Base-by-base conservation (phyloP, 2,888 invertebrate genomes). In the Molanna angustata region DNA sequence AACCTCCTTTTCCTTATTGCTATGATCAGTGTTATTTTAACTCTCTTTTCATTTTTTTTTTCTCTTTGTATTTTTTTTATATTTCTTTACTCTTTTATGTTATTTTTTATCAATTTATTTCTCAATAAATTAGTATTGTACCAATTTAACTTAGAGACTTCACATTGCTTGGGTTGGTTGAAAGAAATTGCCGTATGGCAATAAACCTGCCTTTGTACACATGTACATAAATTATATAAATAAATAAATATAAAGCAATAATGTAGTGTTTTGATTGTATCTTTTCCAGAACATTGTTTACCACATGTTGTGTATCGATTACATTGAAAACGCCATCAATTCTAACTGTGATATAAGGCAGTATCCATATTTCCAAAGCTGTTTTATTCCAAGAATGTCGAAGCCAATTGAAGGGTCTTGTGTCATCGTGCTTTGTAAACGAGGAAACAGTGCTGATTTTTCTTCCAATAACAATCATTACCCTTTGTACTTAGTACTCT, bases 381-480 rank as follows among this genome's bases (percentile, higher is more conserved):
- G 1, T 9, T 21, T 33, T 2, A 13, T 33, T n/a, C 14, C 14
- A 18, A 17, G 40, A 9, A 20, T 35, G 19, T 14, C 22, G 13
- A 43, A 18, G n/a, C 37, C 22, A 2, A 7, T 20, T 13, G 4
- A 19, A 1, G 16, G n/a, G 9, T 20, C 19, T 19, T 16, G 9
- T 20, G 16, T 53, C 1, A 41, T 53, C 4, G 19, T 53, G 11
- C n/a, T 53, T 3, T 44, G 22, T 17, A 49, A 22, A 14, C 37
- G 49, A 17, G 43, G 43, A 35, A 21, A 35, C 11, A 11, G 18
- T 9, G 7, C 18, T n/a, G 27, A 43, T 13, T 17, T 13, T 11
- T 35, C 27, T 42, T n/a, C 2, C 18, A 43, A 37, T 3, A 56
- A 56, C 16, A 45, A 56, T 39, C 52, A 56, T 44, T 56, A 37